These are phyloP conservation scores for Sebastes iracundus DNA, from an alignment of 2,797 vertebrate genomes.

Conservation along the genomic window DNA sequence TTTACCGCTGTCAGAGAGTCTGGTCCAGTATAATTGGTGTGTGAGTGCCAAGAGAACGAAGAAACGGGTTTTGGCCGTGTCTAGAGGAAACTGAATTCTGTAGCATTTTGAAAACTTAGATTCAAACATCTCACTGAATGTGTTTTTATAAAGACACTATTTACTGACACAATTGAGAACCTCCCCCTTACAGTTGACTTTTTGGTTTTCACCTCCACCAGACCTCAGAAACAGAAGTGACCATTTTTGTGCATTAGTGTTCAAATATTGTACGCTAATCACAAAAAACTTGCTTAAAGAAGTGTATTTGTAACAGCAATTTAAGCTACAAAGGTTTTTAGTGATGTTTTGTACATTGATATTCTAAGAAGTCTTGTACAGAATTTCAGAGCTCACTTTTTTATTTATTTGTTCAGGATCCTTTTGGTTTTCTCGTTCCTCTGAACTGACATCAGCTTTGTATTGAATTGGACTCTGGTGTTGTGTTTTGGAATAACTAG, in stretches of 20 bases:
- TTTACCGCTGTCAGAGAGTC: neutral
- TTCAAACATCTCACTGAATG: constrained; percentile 44
- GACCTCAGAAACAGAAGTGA: constrained; percentile 72
- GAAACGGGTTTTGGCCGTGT: constrained; percentile 1
- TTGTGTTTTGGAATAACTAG: constrained; percentile 74
- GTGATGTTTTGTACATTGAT: constrained; percentile 84
- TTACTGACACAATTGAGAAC: constrained; percentile 18
- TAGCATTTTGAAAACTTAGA: constrained; percentile 47
- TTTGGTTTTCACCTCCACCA: constrained; percentile 45
- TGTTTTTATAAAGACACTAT: constrained; percentile 53
- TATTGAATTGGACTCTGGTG: constrained; percentile 70
- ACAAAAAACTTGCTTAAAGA: constrained; percentile 55
- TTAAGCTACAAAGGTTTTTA: constrained; percentile 84
- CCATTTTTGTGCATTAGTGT: constrained; percentile 61
- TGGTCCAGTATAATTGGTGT: constrained; percentile 1
- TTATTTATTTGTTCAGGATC: constrained; percentile 76
- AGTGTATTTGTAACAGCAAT: constrained; percentile 83
- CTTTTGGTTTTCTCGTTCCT: constrained; percentile 60
- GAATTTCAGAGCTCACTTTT: constrained; percentile 76
- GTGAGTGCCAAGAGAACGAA: constrained; percentile 33
- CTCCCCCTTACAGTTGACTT: constrained; percentile 14
- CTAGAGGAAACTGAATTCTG: constrained; percentile 43
- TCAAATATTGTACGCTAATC: constrained; percentile 58
- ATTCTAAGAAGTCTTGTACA: constrained; percentile 81
- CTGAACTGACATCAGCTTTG: constrained; percentile 75